Percentiles rank a stretch among this genome's conserved stretches.
phyloP scores from a whole-genome alignment of 2,888 invertebrate genomes.

The Oscheius sp. region DNA sequence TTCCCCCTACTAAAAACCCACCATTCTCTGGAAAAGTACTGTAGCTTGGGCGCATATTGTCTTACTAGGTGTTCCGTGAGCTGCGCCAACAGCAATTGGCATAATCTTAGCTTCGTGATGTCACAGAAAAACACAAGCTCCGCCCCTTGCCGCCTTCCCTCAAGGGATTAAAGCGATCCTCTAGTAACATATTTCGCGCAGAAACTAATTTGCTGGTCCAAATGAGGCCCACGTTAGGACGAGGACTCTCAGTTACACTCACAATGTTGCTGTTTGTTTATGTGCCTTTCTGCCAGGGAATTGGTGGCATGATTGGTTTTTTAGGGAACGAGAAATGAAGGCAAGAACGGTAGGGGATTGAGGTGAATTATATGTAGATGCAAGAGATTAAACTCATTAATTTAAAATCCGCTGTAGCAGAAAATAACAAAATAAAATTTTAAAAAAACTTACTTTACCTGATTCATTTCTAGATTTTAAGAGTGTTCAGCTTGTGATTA shows the following conservation, averaged over 20 bases:
- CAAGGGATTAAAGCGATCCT: constrained; percentile 32
- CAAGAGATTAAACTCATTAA: no score
- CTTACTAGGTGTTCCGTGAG: constrained; percentile 9
- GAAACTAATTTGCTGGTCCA: constrained; percentile 30
- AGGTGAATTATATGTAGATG: no score
- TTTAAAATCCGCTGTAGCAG: no score
- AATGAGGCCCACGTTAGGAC: constrained; percentile 19
- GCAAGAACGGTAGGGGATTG: no score
- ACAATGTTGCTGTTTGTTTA: constrained; percentile 5
- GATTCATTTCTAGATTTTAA: no score
- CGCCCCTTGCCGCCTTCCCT: constrained; percentile 24
- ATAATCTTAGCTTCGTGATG: constrained; percentile 31
- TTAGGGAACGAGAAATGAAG: neutral
- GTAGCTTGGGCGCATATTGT: constrained; percentile 9
- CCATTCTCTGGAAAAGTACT: constrained; percentile 28
- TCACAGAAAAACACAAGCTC: constrained; percentile 27
- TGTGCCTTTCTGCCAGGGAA: neutral
- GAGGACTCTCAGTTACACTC: constrained; percentile 14
- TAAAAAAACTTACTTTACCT: no score
- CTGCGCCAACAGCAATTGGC: constrained; percentile 22
- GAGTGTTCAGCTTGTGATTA: no score
- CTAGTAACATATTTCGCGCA: constrained; percentile 30
- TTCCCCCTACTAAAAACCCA: neutral
- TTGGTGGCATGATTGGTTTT: constrained; percentile 1
- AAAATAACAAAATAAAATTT: no score